Conservation (phyloP, 2,888 invertebrate genomes). For the Campoletis raptor region DNA sequence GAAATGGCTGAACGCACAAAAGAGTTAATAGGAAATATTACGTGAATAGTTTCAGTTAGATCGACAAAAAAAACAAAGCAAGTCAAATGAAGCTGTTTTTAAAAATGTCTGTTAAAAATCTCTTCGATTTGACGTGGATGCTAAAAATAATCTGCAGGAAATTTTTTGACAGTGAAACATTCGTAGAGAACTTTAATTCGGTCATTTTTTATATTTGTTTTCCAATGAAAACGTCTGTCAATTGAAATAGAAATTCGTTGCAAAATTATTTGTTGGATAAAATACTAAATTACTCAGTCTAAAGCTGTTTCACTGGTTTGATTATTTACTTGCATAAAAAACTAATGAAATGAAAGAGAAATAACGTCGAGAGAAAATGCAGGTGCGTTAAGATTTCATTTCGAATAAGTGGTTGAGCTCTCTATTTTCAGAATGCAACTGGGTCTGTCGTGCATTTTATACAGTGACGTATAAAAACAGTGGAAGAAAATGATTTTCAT, state of each 20-base stretch:
- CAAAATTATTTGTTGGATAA: background rate
- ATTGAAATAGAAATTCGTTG: background rate
- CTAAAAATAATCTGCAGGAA: background rate
- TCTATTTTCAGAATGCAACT: constrained; percentile 31
- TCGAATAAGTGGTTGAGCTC: constrained; percentile 50
- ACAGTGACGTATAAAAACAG: background rate
- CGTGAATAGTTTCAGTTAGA: background rate
- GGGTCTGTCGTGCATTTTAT: constrained; percentile 32
- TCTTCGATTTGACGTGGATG: background rate
- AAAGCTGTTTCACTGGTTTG: background rate
- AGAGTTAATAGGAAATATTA: constrained; percentile 13
- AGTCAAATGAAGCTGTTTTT: background rate
- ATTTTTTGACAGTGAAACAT: background rate
- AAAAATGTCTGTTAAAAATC: background rate
- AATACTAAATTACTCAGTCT: background rate
- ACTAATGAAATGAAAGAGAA: background rate
- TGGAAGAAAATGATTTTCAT: background rate
- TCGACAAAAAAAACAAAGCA: constrained; percentile 5
- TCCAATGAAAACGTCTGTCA: background rate
- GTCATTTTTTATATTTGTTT: background rate
- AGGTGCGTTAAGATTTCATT: constrained; percentile 59
- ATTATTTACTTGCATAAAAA: constrained; percentile 7
- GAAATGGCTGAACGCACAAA: constrained; percentile 5
- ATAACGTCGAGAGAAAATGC: background rate
- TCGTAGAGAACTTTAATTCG: background rate